These are phyloP conservation scores for Eilema sororculum DNA, from an alignment of 2,888 invertebrate species.

Conservation along the genomic window DNA sequence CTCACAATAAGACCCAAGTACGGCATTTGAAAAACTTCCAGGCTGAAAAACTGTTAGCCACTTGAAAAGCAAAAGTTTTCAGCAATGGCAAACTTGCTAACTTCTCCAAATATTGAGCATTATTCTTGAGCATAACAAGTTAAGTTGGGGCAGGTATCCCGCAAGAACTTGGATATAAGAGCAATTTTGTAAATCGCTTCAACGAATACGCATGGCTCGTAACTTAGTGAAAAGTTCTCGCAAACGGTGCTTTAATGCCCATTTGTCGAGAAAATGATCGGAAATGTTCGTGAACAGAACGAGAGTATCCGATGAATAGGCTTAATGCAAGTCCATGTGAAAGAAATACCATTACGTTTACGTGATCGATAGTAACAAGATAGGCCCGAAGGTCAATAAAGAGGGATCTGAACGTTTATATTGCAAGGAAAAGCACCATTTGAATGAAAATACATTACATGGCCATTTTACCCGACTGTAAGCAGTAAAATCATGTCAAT, in stretches of 20 bases:
- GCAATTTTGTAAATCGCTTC: constrained; percentile 74
- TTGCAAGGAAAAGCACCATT: constrained; percentile 38
- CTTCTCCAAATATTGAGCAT: constrained; percentile 57
- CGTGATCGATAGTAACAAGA: constrained; percentile 35
- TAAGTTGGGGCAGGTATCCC: constrained; percentile 60
- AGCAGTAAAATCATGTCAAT: constrained; percentile 36
- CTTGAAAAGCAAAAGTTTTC: constrained; percentile 48
- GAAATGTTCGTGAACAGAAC: constrained; percentile 39
- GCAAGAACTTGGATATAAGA: constrained; percentile 61
- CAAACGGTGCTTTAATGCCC: constrained; percentile 71
- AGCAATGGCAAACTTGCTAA: constrained; percentile 47
- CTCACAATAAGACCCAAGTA: too few species aligned
- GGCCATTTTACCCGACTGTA: constrained; percentile 26
- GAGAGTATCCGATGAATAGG: constrained; percentile 33
- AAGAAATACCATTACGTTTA: constrained; percentile 42
- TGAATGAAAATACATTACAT: constrained; percentile 45
- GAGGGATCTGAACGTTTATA: constrained; percentile 33
- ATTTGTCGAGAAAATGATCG: constrained; percentile 67
- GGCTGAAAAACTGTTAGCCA: constrained; percentile 34
- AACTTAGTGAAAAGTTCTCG: constrained; percentile 65
- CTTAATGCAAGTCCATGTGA: constrained; percentile 32
- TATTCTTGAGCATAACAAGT: constrained; percentile 63
- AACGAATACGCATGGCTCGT: constrained; percentile 69
- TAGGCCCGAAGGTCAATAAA: constrained; percentile 35
- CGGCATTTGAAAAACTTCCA: constrained; percentile 23